phyloP scores from a whole-genome alignment of 2,888 invertebrate species.

The Sepioteuthis lessoniana region DNA sequence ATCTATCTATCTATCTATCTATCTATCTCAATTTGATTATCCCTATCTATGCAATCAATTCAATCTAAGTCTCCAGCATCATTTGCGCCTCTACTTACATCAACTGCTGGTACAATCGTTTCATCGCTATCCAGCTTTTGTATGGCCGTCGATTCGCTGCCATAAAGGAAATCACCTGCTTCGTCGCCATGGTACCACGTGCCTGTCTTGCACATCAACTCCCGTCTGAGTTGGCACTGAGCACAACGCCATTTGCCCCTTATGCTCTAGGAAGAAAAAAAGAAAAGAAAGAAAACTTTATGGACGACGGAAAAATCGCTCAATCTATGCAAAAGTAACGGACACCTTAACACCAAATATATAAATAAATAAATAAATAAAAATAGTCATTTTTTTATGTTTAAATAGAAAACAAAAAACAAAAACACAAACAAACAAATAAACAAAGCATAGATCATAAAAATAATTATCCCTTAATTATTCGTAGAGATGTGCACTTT shows the following conservation, averaged over 20 bases:
- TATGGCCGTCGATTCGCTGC: neutral
- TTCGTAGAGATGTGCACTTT: too few species aligned
- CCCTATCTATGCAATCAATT: neutral
- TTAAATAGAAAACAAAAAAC: too few species aligned
- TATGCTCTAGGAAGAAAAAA: conserved; percentile 52
- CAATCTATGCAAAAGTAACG: too few species aligned
- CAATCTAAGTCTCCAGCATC: neutral
- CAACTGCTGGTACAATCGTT: neutral
- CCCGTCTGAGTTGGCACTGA: conserved; percentile 69
- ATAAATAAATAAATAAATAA: too few species aligned
- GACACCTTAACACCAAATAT: too few species aligned
- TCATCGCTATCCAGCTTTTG: conserved; percentile 23
- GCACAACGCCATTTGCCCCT: conserved; percentile 70
- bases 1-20: neutral
- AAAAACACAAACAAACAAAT: too few species aligned
- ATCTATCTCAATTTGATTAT: neutral
- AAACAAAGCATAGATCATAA: too few species aligned
- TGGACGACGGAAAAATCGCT: too few species aligned
- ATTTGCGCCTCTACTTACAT: neutral
- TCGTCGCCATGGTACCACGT: conserved; percentile 70
- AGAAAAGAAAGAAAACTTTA: neutral
- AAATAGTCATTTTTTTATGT: too few species aligned
- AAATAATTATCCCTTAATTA: too few species aligned
- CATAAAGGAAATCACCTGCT: conserved; percentile 42
- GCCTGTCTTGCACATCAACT: conserved; percentile 69